A percentile compares a stretch with the other conserved stretches of the same genome.
These are phyloP conservation scores for Carduelis carduelis DNA, from an alignment of 2,797 vertebrate genomes.

Conservation along the genomic window DNA sequence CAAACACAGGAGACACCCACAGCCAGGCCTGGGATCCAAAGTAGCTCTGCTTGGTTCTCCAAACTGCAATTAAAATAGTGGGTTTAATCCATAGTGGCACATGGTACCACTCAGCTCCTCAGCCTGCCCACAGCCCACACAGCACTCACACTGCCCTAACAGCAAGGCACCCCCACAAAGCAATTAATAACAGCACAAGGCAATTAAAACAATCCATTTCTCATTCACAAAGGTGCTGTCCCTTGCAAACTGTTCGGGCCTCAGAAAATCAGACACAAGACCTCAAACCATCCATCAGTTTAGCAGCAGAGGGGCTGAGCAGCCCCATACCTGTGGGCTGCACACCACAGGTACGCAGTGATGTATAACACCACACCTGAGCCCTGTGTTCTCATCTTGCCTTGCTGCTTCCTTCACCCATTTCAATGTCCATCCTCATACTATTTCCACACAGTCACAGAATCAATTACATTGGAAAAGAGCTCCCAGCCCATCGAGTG, in stretches of 20 bases:
- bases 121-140: not conserved
- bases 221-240: not conserved
- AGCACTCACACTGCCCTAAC: not conserved
- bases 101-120: not conserved
- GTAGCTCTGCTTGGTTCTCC: not conserved
- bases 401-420: no score
- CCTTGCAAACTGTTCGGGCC: not conserved
- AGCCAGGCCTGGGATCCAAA: not conserved
- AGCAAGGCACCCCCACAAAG: not conserved
- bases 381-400: rapidly evolving
- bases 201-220: not conserved
- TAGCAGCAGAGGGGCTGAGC: not conserved
- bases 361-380: rapidly evolving
- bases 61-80: not conserved
- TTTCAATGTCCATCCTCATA: not conserved
- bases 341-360: not conserved
- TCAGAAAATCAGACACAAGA: not conserved
- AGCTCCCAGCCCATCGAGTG: rapidly evolving
- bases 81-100: not conserved
- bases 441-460: not conserved
- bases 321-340: no score
- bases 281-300: not conserved
- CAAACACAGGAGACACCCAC: not conserved
- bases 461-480: not conserved
- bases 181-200: not conserved